Base-by-base conservation (phyloP, 1,140 invertebrate species). In the Pseudobourletiella spinata region DNA sequence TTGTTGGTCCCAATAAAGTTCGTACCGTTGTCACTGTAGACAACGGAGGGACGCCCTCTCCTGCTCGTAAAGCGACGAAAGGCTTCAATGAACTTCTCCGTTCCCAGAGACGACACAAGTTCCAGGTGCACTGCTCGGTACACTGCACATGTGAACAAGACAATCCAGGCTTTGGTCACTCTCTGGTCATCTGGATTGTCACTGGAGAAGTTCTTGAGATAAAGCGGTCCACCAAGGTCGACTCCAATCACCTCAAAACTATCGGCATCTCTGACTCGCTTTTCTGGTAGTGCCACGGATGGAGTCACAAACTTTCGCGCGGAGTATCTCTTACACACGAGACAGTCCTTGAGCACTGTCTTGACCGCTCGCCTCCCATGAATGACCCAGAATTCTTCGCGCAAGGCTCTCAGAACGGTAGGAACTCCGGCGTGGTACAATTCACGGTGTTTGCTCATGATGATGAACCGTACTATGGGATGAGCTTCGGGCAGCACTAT, bases 121-220 rank as follows among this genome's bases (percentile, higher is more conserved):
- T 74, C 72, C 28, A 74, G 32, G 57, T 73, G 70, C n/a, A 73
- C 60, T 4, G 71, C 70, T 35, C 70, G 55, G 43, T 62, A 68
- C 0, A 67, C 59, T 14, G 67, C 59, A 67, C 72, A 76, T 0
- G 74, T 78, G 51, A 76, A 76, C 8, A 80, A 2, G 14, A 65
- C 70, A 25, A 70, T 25, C 57, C 59, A 65, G 8, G n/a, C 22
- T 22, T 65, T 64, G 6, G 15, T 4, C 18, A 11, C 8, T 18
- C 62, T 62, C n/a, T n/a, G n/a, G n/a, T n/a, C n/a, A n/a, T n/a
- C n/a, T n/a, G n/a, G n/a, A n/a, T n/a, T n/a, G n/a, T n/a, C n/a
- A n/a, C n/a, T n/a, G n/a, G n/a, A n/a, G n/a, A n/a, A n/a, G 8
- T n/a, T n/a, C n/a, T 39, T 39, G 8, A 39, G n/a, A 8, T 11